Conservation (phyloP, 2,888 invertebrate genomes). For the Theristus sp. region DNA sequence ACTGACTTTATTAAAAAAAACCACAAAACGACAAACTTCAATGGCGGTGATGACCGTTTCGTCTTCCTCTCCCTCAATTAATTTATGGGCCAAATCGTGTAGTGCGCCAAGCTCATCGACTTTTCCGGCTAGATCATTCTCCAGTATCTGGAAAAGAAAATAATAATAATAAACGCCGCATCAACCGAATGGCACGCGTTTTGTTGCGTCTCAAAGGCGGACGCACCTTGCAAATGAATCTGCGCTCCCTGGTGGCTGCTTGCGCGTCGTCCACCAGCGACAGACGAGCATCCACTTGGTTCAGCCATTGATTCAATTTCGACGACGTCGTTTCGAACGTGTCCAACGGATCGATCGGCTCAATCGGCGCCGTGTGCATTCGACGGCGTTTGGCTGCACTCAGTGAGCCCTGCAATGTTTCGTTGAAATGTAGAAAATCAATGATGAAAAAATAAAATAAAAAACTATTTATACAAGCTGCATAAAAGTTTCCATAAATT, state of each 20-base stretch:
- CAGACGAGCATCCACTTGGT: slow-evolving; percentile 15
- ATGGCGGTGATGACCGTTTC: background rate
- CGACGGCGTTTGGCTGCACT: background rate
- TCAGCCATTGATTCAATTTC: background rate
- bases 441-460: too few species aligned
- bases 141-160: slow-evolving; percentile 1
- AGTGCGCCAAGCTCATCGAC: slow-evolving; percentile 2
- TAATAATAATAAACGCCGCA: too few species aligned
- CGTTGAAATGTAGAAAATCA: too few species aligned
- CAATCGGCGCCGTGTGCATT: slow-evolving; percentile 8
- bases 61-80: background rate
- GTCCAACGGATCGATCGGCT: slow-evolving; percentile 17
- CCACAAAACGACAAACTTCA: background rate
- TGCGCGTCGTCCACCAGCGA: background rate
- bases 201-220: background rate
- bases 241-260: background rate
- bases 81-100: background rate
- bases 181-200: too few species aligned
- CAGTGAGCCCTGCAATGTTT: too few species aligned
- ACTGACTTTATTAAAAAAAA: background rate
- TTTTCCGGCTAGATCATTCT: slow-evolving; percentile 2
- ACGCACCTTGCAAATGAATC: background rate
- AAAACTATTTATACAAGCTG: too few species aligned
- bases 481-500: too few species aligned
- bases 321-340: slow-evolving; percentile 10